Conservation (phyloP, 2,888 invertebrate genomes). For the Limenitis camilla region DNA sequence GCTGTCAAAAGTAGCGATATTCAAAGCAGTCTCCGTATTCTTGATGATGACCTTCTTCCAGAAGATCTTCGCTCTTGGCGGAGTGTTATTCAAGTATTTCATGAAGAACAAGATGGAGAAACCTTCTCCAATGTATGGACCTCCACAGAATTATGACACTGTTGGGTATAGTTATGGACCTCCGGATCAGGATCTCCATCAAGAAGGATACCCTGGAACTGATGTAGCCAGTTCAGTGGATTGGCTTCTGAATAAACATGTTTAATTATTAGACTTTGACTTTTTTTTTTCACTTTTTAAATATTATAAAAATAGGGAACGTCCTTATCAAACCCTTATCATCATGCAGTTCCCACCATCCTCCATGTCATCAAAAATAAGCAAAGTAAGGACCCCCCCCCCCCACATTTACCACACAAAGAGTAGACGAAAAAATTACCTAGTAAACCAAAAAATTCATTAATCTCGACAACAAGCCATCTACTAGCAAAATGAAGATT, state of each 20-base stretch:
- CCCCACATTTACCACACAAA: too few relatives aligned
- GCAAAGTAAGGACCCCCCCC: too few relatives aligned
- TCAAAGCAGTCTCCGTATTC: constrained; percentile 54
- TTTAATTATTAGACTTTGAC: constrained; percentile 13
- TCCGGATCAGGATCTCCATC: constrained; percentile 37
- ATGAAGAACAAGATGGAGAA: constrained; percentile 42
- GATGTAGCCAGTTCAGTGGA: constrained; percentile 45
- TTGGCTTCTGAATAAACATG: constrained; percentile 50
- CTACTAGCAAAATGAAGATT: too few relatives aligned
- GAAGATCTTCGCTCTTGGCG: constrained; percentile 53
- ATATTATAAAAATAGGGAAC: too few relatives aligned
- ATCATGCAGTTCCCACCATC: too few relatives aligned
- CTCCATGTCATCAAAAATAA: too few relatives aligned
- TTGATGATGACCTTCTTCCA: constrained; percentile 59
- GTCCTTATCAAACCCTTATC: too few relatives aligned
- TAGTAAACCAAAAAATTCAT: too few relatives aligned
- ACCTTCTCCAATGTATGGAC: constrained; percentile 40
- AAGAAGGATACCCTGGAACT: constrained; percentile 37
- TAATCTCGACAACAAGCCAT: too few relatives aligned
- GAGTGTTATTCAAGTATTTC: constrained; percentile 50
- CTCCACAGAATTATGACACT: constrained; percentile 53
- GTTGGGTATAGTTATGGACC: constrained; percentile 63
- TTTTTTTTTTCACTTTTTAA: constrained; percentile 1
- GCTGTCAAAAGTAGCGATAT: constrained; percentile 52
- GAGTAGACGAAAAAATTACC: too few relatives aligned